Evolutionary conservation across 2,797 vertebrate species (phyloP).

Genomic region (Liasis olivaceus): DNA sequence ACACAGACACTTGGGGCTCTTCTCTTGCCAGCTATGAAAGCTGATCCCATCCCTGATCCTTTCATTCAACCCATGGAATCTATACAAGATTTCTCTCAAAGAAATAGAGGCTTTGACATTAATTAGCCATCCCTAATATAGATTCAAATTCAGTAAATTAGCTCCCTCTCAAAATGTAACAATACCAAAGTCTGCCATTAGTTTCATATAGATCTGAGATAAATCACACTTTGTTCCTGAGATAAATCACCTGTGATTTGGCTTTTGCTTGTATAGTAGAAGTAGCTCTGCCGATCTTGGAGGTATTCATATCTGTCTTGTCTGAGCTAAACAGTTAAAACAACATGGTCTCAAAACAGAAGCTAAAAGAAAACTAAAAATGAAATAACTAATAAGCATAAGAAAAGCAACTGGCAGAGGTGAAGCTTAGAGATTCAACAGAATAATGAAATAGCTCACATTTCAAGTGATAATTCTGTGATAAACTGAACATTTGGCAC

Average conservation of each 20-base stretch:
- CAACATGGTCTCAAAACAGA: neutral
- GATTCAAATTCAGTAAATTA: rapidly evolving
- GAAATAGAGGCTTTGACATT: neutral
- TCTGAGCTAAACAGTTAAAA: neutral
- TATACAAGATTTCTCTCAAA: neutral
- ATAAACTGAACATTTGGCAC: neutral
- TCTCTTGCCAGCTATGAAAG: neutral
- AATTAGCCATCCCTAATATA: neutral
- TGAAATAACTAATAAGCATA: neutral
- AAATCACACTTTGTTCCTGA: neutral
- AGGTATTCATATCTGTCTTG: neutral
- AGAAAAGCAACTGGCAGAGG: neutral
- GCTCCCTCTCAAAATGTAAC: neutral
- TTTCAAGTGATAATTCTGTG: neutral
- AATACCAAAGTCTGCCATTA: neutral
- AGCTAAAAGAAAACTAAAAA: neutral
- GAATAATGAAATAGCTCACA: neutral
- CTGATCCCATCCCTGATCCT: neutral
- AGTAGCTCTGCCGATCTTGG: neutral
- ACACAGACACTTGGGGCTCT: neutral
- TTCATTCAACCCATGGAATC: too few species aligned
- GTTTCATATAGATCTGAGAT: neutral
- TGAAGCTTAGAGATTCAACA: neutral
- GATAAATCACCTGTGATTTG: neutral
- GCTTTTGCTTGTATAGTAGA: neutral